Base-by-base conservation (phyloP, 2,797 vertebrate species). In the Enteromius paludinosus region DNA sequence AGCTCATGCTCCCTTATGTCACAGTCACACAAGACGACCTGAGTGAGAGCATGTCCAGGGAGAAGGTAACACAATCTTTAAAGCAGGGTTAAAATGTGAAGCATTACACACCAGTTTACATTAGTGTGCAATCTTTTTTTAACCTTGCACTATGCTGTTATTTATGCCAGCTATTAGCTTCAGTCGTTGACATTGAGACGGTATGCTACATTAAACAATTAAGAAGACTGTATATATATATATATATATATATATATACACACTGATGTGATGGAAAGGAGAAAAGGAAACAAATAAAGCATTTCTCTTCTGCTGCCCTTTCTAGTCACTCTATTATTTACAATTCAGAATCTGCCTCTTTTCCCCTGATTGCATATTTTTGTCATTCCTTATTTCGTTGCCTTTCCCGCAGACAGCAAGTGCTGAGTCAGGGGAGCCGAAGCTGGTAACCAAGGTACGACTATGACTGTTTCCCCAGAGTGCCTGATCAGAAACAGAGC, bases 91-190 rank as follows among this genome's bases (percentile, higher is more conserved):
- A 28, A 79, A 78, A 81, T 62, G 65, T 69, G 54, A 43, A 38
- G 43, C 61, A 78, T 80, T 52, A 74, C 52, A 59, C 14, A 41
- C 43, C 62, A 15, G 68, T 43, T n/a, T 41, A 33, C n/a, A 7
- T 65, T 38, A 30, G 17, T 23, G 62, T 62, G 61, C 49, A 23
- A 70, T 56, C 81, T 49, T 72, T 59, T 71, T 76, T 78, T 78
- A 78, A 56, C 20, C 15, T 64, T 65, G 91, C 89, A 92, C 90
- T 89, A 79, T 88, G 91, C 90, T 90, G 91, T 94, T 93, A 93
- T 94, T 93, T 93, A 94, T 93, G 90, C 84, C 89, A 84, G 90
- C 91, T 91, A 93, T 94, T 94, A 93, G 89, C 86, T 91, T 88
- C 90, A 89, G 89, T 82, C 43, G 77, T 79, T 91, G 92, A 92